A percentile compares a stretch with the other conserved stretches of the same genome.
Evolutionary conservation across 2,113 vertebrate genomes (phyloP).

Genomic region (Dasypus novemcinctus): DNA sequence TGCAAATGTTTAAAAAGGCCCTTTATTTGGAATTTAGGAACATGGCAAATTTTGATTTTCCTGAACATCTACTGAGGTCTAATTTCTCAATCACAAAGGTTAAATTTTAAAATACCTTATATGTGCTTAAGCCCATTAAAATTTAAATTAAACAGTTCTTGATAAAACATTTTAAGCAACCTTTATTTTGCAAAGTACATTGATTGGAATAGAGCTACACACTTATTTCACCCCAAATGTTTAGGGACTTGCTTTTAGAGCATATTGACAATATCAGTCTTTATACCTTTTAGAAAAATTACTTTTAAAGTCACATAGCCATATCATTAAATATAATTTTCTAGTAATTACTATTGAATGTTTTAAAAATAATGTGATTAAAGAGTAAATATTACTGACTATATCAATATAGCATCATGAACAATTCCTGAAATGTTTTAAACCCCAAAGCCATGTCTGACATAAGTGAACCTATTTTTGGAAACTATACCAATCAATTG

Average conservation of each 20-base stretch:
- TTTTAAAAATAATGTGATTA: not conserved
- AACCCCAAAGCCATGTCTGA: not conserved
- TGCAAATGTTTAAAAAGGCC: not conserved
- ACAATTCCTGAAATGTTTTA: not conserved
- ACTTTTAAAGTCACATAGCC: not conserved
- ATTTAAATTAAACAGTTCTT: slow-evolving; percentile 5
- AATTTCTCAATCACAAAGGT: not conserved
- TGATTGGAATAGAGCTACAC: not conserved
- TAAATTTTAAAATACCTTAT: not conserved
- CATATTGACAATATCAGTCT: not conserved
- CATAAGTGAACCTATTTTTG: not conserved
- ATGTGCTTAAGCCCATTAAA: not conserved
- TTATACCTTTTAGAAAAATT: not conserved
- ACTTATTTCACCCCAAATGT: not conserved
- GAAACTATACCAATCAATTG: not conserved
- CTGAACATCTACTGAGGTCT: not conserved
- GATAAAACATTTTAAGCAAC: not conserved
- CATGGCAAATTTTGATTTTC: not conserved
- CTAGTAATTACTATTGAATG: not conserved
- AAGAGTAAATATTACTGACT: not conserved
- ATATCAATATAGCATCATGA: not conserved
- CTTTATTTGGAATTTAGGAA: slow-evolving; percentile 27
- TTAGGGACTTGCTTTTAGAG: not conserved
- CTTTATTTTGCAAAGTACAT: not conserved
- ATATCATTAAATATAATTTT: not conserved